phyloP scores from a whole-genome alignment of 2,113 vertebrate genomes.

The Tricholaema leucomelas region DNA sequence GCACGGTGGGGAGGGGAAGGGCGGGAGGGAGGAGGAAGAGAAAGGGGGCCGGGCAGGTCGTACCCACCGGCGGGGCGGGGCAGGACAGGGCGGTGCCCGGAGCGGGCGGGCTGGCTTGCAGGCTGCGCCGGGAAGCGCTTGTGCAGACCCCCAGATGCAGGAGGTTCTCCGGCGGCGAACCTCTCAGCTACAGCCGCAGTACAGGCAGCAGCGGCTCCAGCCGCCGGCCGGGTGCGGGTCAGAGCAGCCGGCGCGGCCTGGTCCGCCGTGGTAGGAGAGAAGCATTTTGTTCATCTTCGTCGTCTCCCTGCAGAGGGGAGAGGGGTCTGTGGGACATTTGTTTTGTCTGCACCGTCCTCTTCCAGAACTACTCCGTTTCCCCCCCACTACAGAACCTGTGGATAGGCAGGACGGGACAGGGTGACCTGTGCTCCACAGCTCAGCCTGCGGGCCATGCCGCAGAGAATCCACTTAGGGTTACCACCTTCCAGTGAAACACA shows the following conservation, averaged over 20 bases:
- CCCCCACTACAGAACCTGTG: neutral
- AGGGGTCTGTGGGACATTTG: neutral
- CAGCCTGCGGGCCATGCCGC: rapidly evolving
- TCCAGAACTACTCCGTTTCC: neutral
- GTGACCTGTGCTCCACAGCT: neutral
- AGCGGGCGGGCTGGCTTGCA: neutral
- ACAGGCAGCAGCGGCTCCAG: neutral
- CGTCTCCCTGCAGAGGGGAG: neutral
- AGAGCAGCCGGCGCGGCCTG: neutral
- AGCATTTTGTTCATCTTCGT: neutral
- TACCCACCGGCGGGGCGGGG: neutral
- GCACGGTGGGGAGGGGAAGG: neutral
- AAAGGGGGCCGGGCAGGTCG: neutral
- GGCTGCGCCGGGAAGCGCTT: neutral
- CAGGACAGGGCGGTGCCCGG: neutral
- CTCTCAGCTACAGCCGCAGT: neutral
- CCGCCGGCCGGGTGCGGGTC: neutral
- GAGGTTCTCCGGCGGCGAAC: no score
- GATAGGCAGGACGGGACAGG: neutral
- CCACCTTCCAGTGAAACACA: neutral
- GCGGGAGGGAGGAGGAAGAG: neutral
- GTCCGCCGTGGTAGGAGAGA: neutral
- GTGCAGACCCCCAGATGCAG: no score
- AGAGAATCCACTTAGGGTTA: neutral
- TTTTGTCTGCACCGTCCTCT: neutral